Percentiles rank a stretch among this genome's conserved stretches.
Conservation (phyloP, 2,113 vertebrate species). For the Glaucomys volans region DNA sequence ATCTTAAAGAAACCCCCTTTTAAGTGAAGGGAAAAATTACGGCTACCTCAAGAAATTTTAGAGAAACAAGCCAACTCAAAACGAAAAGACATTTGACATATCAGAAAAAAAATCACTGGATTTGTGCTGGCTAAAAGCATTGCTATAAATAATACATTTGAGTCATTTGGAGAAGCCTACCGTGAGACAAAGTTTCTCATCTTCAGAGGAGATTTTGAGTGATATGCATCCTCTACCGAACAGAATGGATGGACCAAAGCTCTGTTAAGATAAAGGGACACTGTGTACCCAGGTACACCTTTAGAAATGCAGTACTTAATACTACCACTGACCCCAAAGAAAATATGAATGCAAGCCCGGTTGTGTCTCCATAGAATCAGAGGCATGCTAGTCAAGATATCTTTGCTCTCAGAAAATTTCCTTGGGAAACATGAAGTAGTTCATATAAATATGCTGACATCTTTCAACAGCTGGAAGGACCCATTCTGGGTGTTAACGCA, state of each 20-base stretch:
- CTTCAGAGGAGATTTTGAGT: conserved; percentile 8
- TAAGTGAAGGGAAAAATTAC: not conserved
- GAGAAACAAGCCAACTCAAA: not conserved
- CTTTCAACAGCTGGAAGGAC: conserved; percentile 67
- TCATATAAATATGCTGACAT: conserved; percentile 70
- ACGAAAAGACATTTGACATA: conserved; percentile 14
- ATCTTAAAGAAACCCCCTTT: not conserved
- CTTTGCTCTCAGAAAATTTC: conserved; percentile 47
- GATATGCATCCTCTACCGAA: not conserved
- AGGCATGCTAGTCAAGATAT: not conserved
- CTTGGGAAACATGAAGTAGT: conserved; percentile 20
- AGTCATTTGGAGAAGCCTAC: not conserved
- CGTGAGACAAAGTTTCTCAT: not conserved
- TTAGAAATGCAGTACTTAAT: not conserved
- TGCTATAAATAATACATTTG: not conserved
- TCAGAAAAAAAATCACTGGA: not conserved
- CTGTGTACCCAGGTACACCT: not conserved
- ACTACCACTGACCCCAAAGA: not conserved
- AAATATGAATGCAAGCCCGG: not conserved
- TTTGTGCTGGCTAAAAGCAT: not conserved
- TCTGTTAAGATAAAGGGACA: not conserved
- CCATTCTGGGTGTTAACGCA: conserved; percentile 66
- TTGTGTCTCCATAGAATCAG: not conserved
- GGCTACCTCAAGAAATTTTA: not conserved
- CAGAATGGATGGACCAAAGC: not conserved